phyloP scores from a whole-genome alignment of 2,113 vertebrate species.

The Coturnix japonica region DNA sequence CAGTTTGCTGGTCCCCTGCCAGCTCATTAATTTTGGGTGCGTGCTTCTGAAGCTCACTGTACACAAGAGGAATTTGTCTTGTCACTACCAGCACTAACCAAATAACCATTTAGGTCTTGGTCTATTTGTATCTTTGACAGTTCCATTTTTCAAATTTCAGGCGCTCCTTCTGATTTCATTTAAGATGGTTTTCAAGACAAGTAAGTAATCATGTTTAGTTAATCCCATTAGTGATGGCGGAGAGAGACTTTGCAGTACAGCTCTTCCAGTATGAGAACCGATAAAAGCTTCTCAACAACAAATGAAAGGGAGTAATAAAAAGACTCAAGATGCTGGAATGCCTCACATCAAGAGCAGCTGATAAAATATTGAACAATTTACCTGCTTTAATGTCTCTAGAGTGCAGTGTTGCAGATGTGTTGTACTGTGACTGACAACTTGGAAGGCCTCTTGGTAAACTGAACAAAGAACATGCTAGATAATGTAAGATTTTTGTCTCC shows the following conservation, averaged over 20 bases:
- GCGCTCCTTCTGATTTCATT: background rate
- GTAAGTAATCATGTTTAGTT: background rate
- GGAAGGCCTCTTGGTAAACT: conserved; percentile 47
- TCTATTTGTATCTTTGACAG: background rate
- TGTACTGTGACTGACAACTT: conserved; percentile 60
- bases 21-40: conserved; percentile 25
- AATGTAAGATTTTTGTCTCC: conserved; percentile 10
- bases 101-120: background rate
- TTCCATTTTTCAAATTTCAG: background rate
- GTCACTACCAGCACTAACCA: background rate
- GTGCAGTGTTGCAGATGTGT: background rate
- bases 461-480: conserved; percentile 24
- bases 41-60: background rate
- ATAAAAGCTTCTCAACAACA: conserved; percentile 60
- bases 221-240: background rate
- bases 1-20: conserved; percentile 6
- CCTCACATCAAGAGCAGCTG: conserved; percentile 35
- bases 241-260: conserved; percentile 7
- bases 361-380: conserved; percentile 77
- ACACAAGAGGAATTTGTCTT: background rate
- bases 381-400: conserved; percentile 61
- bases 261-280: conserved; percentile 34
- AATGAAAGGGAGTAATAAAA: conserved; percentile 64
- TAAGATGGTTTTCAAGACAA: background rate
- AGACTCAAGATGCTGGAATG: conserved; percentile 45